Base-by-base conservation (phyloP, 2,113 vertebrate genomes). In the Lampris megalopsis region DNA sequence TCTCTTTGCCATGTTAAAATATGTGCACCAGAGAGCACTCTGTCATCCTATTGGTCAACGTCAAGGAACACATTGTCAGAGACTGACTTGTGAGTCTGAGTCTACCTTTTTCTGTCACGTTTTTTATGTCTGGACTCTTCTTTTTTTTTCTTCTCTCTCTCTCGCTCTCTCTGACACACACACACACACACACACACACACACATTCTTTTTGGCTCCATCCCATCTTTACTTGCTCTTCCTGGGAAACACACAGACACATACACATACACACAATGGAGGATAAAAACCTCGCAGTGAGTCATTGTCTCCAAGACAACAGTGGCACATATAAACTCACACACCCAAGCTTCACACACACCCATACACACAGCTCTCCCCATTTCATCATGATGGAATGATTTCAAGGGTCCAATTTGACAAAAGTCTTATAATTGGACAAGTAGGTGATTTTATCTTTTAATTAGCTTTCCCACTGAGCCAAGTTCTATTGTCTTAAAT, bases 361-460 rank as follows among this genome's bases (percentile, higher is more conserved):
- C 45, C 69, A 52, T 37, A 50, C 59, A 62, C 58, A 72, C 69
- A 66, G 8, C 47, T 64, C 74, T 56, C 79, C 77, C 75, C 72
- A 63, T 86, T 83, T 85, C 81, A 79, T 85, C 76, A 54, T 76
- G 86, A 91, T 86, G 81, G 90, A 91, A 85, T 86, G 85, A 83
- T 89, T 89, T 82, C 85, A 72, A 79, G 68, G 80, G 77, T 87
- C 81, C 71, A 69, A 86, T 87, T 78, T 89, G 82, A 88, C 88
- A 90, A 80, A 89, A 89, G 85, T 79, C 84, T 83, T 89, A 65
- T 91, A 91, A 91, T 88, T 91, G 85, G 81, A 85, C 79, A 84
- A 88, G 86, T 87, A 86, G 84, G 82, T 85, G 90, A 92, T 91
- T 88, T 89, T 89, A 92, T 92, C 89, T 91, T 92, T 92, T 92